Evolutionary conservation across 2,888 invertebrate genomes (phyloP), one percentile per base, ranked within the genome.

Genomic region (Caenorhabditis angaria): DNA sequence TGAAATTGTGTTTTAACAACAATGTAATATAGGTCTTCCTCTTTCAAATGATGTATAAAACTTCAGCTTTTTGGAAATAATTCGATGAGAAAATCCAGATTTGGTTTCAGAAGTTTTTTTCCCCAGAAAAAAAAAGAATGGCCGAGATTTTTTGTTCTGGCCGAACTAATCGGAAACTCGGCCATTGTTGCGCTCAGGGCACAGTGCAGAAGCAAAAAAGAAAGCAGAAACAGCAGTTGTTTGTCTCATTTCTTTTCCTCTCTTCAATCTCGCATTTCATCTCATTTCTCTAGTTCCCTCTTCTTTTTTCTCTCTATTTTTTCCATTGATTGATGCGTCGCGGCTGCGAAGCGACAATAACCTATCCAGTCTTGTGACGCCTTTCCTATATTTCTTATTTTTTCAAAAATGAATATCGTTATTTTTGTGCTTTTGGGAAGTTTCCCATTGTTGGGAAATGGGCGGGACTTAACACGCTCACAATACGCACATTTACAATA

Each of bases 361-460:
- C 51, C 51, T 51, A 51, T 51, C 51, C 22, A 22, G 25, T 51
- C 51, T 51, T 51, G 51, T 51, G 51, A 51, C 24, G 51, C 51
- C 51, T 51, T 51, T 51, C 25, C 25, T 51, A 22, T 51, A 20
- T 24, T 24, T 24, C 51, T n/a, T 48, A 5, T n/a, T 48, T 48
- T n/a, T 5, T 48, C n/a, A 20, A 14, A 48, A 48, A 48, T n/a
- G 20, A 5, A 10, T 48, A 10, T 14, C 18, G 4, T 5, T 5
- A n/a, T 10, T n/a, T 48, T 20, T 10, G 35, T 10, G 8, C 8
- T 35, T 35, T 35, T 35, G 6, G 6, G 6, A 10, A 10, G 8
- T 35, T 35, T 35, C 14, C 14, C 14, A 10, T 35, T 35, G 14
- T 10, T 35, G 8, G 14, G 14, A 35, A 35, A 10, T 35, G 14